phyloP scores from a whole-genome alignment of 2,797 vertebrate species.

The Arremon brunneinucha region DNA sequence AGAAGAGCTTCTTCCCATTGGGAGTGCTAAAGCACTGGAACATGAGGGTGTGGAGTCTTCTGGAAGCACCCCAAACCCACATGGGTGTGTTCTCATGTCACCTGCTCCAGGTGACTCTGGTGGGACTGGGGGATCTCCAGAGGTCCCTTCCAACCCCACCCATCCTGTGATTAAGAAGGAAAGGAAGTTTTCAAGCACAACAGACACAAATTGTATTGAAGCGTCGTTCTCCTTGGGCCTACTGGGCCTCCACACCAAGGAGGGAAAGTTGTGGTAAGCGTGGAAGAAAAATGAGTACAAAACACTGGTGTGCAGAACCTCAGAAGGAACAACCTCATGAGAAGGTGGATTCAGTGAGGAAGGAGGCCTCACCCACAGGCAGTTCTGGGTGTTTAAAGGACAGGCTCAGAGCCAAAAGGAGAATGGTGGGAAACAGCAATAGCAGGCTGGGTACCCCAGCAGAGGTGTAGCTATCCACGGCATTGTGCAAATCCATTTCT shows the following conservation, averaged over 20 bases:
- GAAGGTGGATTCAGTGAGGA: background rate
- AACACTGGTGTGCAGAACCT: background rate
- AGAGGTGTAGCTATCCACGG: background rate
- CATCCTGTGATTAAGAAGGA: background rate
- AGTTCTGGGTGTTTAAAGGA: background rate
- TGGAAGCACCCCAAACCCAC: background rate
- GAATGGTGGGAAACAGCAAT: background rate
- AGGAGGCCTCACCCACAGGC: background rate
- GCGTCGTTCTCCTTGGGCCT: background rate
- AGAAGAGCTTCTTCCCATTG: background rate
- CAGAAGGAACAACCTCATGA: background rate
- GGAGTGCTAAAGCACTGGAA: background rate
- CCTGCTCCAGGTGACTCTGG: background rate
- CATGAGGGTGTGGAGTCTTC: rapidly evolving
- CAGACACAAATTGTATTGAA: background rate
- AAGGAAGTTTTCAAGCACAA: background rate
- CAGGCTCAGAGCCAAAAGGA: background rate
- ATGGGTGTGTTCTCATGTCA: background rate
- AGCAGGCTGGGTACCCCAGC: background rate
- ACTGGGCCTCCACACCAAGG: background rate
- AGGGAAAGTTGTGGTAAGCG: background rate
- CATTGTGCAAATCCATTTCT: background rate
- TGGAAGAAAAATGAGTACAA: background rate
- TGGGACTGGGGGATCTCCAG: background rate
- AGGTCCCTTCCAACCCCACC: background rate